A percentile compares a stretch with the other conserved stretches of the same genome.
phyloP scores from a whole-genome alignment of 2,113 vertebrate species.

The Dromas ardeola region DNA sequence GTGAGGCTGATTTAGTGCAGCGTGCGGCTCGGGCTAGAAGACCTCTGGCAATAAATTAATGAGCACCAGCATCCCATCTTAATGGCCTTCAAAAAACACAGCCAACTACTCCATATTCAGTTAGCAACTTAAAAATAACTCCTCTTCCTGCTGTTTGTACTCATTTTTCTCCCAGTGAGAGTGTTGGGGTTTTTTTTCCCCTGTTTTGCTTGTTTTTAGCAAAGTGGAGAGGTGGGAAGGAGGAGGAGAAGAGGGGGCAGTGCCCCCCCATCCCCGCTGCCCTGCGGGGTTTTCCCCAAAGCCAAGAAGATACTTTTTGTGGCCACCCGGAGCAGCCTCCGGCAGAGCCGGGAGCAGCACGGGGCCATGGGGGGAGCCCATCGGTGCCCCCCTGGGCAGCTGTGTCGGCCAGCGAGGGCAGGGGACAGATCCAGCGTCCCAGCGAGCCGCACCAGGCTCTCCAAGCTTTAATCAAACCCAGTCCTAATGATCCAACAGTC shows the following conservation, averaged over 20 bases:
- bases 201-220: not conserved
- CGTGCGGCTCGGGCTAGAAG: not conserved
- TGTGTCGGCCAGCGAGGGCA: not conserved
- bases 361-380: not conserved
- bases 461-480: not conserved
- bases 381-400: not conserved
- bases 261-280: not conserved
- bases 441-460: not conserved
- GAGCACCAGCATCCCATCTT: not conserved
- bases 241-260: not conserved
- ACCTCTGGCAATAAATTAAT: not conserved
- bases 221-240: not conserved
- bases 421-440: not conserved
- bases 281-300: not conserved
- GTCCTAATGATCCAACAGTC: not conserved
- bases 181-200: rapidly evolving
- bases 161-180: not conserved
- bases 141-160: not conserved
- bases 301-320: not conserved
- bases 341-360: not conserved
- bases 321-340: rapidly evolving
- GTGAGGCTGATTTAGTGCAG: not conserved
- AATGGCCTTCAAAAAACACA: not conserved
- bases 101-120: not conserved
- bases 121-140: not conserved